These are phyloP conservation scores for Chionomys nivalis DNA, from an alignment of 2,113 vertebrate genomes.

Conservation along the genomic window DNA sequence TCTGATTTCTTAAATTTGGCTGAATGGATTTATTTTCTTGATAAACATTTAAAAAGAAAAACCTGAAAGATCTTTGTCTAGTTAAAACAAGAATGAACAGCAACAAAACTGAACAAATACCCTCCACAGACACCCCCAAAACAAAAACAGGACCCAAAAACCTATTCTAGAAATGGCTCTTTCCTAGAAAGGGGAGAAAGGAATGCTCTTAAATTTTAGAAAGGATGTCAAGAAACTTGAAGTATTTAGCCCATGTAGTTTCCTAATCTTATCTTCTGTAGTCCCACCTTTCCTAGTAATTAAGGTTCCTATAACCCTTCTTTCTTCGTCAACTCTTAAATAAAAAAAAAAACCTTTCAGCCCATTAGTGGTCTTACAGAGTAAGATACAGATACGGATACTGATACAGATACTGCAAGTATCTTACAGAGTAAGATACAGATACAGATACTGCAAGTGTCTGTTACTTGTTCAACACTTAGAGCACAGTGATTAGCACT, in stretches of 20 bases:
- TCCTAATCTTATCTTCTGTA: rapidly evolving
- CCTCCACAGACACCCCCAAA: not conserved
- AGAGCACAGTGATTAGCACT: not conserved
- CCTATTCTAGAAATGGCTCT: not conserved
- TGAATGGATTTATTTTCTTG: not conserved
- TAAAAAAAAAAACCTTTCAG: too few relatives aligned
- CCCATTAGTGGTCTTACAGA: not conserved
- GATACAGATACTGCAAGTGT: not conserved
- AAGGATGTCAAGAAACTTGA: not conserved
- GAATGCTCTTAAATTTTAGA: too few relatives aligned
- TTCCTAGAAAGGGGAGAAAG: rapidly evolving
- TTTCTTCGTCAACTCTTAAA: not conserved
- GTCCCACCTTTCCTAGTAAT: not conserved
- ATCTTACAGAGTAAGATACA: too few relatives aligned
- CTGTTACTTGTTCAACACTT: not conserved
- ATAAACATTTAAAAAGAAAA: not conserved
- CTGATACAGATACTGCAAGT: too few relatives aligned
- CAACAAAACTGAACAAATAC: not conserved
- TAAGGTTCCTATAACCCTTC: not conserved
- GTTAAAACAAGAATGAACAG: not conserved
- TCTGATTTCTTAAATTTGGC: not conserved
- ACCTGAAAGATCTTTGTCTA: not conserved
- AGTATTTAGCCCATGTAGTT: rapidly evolving
- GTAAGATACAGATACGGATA: too few relatives aligned
- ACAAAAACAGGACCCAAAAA: not conserved